Evolutionary conservation across 2,113 vertebrate genomes (phyloP), one percentile per base, ranked within the genome.

Genomic region (Prinia subflava): DNA sequence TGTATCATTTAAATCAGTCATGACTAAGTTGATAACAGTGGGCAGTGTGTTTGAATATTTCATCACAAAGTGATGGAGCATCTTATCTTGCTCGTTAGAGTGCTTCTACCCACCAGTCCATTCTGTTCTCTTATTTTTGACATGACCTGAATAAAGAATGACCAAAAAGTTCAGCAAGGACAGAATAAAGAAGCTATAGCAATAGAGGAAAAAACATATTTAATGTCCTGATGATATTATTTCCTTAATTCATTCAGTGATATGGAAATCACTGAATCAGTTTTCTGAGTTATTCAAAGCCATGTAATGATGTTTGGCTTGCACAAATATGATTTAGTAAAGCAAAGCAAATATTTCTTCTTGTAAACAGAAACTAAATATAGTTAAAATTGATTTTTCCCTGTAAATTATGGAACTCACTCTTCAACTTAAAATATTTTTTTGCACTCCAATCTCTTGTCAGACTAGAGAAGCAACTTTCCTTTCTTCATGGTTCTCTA

Each of bases 1-100:
- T 73, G 50, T 97, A 97, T 97, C 90, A 96, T 97, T 97, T 97
- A 96, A 97, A 95, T 94, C 97, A 95, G 80, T 97, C 94, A 92
- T 82, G 83, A 95, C 91, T 95, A 95, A 93, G 83, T 78, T 97
- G 95, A 91, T 92, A 96, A 71, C 82, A 84, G 71, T 94, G 89
- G 96, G 87, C 96, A 95, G 68, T 33, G 60, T 91, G 69, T 93
- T 94, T 98, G 90, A 97, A 96, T 97, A 96, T 97, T 98, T 97
- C 91, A 97, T 96, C 79, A 86, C 62, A 90, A 96, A 95, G 50
- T 79, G 85, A 94, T 88, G 82, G 42, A 87, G 80, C 17, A 15
- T 96, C 78, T 96, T 96, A 94, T 95, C 94, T 95, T 92, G 69
- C 86, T 77, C 82, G 86, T 95, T 95, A 95, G 49, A 87, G 57